Base-by-base conservation (phyloP, 2,113 vertebrate genomes). In the Uria lomvia region DNA sequence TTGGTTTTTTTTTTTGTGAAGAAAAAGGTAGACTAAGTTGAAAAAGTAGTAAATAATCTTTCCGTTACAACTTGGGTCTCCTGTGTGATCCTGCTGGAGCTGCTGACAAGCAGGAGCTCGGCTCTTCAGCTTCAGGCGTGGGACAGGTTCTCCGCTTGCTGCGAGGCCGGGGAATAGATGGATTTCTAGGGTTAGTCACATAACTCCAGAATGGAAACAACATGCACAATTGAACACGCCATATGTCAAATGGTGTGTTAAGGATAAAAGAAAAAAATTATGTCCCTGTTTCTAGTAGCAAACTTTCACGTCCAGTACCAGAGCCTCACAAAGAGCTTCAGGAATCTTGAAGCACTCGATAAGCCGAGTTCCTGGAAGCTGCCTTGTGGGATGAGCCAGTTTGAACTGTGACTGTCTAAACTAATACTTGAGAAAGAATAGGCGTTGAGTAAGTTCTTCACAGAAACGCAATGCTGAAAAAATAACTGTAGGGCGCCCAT, bases 391-490 rank as follows among this genome's bases (percentile, higher is more conserved):
- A 58, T 78, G 60, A 71, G 50, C 50, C 43, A 30, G 20, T 77
- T 74, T 0, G 1, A 66, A 60, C 3, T 58, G 21, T 58, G 73
- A 11, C 49, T n/a, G 19, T 55, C 23, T 50, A 16, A 77, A 66
- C 34, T 43, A 32, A 9, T 11, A 13, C 0, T 0, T 27, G 9
- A 42, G 59, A 38, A n/a, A 26, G 30, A 36, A 20, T 12, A 43
- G 13, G 38, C 6, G 0, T n/a, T 38, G 34, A 4, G 58, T 6
- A 12, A 43, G 52, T 32, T 81, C 56, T 67, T 56, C n/a, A 13
- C 40, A 60, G 71, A 50, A 56, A 45, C 34, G 49, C 30, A 8
- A 0, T 45, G 8, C 22, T 68, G 43, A 63, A 40, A 52, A 45
- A 73, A 3, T 2, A 34, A 5, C 20, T 16, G 15, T 1, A 19